Evolutionary conservation across 2,888 invertebrate species (phyloP), one percentile per base, ranked within the genome.

Genomic region (Meteorus colon): DNA sequence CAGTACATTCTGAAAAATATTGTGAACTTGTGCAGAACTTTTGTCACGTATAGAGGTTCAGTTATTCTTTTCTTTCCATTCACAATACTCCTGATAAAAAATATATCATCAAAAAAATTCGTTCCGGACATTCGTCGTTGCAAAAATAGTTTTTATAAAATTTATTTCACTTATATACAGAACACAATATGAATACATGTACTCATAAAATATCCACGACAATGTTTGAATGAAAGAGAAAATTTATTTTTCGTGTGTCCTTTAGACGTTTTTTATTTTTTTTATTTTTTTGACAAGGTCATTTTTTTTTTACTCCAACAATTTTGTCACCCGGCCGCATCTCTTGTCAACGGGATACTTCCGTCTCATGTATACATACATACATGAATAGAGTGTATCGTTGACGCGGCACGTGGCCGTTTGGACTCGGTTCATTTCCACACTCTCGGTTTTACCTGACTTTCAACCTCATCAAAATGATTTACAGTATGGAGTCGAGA

Each of bases 371-470:
- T 55, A 55, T 19, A 55, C n/a, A 55, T 55, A 55, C n/a, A 55
- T 19, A 55, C 24, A 48, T 48, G 19, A 2, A 19, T 55, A 55
- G 5, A 48, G 55, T 55, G 31, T 31, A 24, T 37, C 19, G 69
- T 59, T 70, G 72, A 51, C 19, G 51, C 63, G 80, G 80, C 80
- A 74, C 80, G 80, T 80, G 80, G 75, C 79, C 59, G 34, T 71
- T 73, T 31, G 67, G 16, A 14, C 29, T 77, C 76, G 79, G 77
- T 78, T 74, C 75, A 70, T 74, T 77, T 77, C 75, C 74, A 80
- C 80, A 77, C 77, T 67, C 73, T 74, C 27, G 66, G 66, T 66
- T 72, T 70, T 77, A 72, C 66, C 76, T 63, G 19, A 27, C 59
- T 78, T 73, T 66, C 41, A 69, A 68, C 74, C 59, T 51, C 41